Evolutionary conservation across 1,140 invertebrate genomes (phyloP), one percentile per base, ranked within the genome.

Genomic region (Heliconius congener): DNA sequence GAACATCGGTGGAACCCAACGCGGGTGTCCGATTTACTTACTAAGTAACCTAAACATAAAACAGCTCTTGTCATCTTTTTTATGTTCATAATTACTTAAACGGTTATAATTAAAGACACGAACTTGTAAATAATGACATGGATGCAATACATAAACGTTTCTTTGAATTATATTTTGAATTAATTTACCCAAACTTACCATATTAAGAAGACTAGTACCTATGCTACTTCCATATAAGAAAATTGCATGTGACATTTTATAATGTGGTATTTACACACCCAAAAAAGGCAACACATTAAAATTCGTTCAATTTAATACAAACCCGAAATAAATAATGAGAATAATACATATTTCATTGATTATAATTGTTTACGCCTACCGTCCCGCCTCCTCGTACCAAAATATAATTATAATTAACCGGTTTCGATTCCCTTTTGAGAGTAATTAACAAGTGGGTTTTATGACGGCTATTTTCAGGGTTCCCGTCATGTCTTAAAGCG

Each of bases 331-430:
- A 72, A 77, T 76, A 77, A 77, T 30, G 46, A 55, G 72, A 71
- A 77, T 23, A 77, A 77, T 71, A 70, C 70, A 77, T 77, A 55
- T 77, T 72, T 77, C 76, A 72, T 77, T 77, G 30, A 70, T 72
- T 50, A 55, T 71, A 37, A 77, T 71, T 50, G 66, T 77, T 77
- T 52, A 77, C 76, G 70, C 76, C 76, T 72, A 77, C 76, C 46
- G 70, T 1, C 27, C 76, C 70, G 76, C 76, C 76, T 77, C 66
- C 50, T 77, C 70, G 18, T 77, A 77, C 76, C 70, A 77, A 77
- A 77, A 77, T 77, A 34, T 46, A 77, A 77, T 77, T 77, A 52
- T 71, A 77, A 77, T 77, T 37, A 77, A 77, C 76, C 76, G 70
- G 76, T 72, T 71, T 27, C 18, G 46, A 77, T 77, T 71, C 42